Percentiles rank a stretch among this genome's conserved stretches.
Evolutionary conservation across 2,797 vertebrate species (phyloP).

Genomic region (Lophotriccus pileatus): DNA sequence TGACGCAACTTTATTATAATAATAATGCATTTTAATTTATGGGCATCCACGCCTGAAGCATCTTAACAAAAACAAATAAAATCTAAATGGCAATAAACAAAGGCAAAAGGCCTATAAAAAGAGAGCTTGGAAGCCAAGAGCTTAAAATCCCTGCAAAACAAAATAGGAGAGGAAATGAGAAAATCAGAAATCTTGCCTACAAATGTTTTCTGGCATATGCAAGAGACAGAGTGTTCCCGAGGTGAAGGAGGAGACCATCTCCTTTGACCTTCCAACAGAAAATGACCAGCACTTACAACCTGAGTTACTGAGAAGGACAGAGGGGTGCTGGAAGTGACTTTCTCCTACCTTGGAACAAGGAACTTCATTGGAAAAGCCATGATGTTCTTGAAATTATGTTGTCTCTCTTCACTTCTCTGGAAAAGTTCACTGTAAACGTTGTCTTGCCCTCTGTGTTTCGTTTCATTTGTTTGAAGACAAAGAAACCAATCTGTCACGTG

Average conservation of each 20-base stretch:
- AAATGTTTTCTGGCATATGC: background rate
- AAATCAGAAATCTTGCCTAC: conserved; percentile 13
- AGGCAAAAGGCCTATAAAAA: conserved; percentile 74
- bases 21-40: conserved; percentile 73
- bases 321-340: background rate
- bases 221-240: background rate
- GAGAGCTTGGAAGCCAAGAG: background rate
- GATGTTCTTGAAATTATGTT: background rate
- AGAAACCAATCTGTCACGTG: background rate
- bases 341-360: background rate
- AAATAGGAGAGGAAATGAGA: conserved; percentile 45
- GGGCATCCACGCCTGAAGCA: conserved; percentile 54
- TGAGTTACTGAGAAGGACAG: background rate
- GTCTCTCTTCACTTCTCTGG: background rate
- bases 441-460: background rate
- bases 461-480: background rate
- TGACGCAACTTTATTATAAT: conserved; percentile 54
- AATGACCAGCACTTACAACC: background rate
- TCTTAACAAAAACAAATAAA: conserved; percentile 70
- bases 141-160: conserved; percentile 39
- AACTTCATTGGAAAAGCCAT: background rate
- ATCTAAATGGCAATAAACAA: conserved; percentile 70
- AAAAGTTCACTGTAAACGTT: background rate
- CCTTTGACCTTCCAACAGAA: background rate
- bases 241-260: background rate